These are phyloP conservation scores for Cantharis flavilabris DNA, from an alignment of 2,888 invertebrate genomes.

Conservation along the genomic window DNA sequence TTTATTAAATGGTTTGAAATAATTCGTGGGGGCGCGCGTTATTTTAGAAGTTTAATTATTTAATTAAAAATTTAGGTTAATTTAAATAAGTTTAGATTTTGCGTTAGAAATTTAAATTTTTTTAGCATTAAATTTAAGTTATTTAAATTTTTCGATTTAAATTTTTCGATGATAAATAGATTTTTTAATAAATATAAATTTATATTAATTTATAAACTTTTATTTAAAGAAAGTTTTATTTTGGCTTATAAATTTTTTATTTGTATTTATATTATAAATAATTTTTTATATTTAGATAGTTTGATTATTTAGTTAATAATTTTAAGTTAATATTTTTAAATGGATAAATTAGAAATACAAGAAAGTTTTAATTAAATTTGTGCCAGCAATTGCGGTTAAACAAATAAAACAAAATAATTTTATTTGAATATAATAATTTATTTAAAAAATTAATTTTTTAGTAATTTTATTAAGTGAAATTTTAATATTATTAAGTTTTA, in stretches of 20 bases:
- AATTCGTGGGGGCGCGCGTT: no score
- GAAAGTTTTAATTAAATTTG: slow-evolving; percentile 66
- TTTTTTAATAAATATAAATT: no score
- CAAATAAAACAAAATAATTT: slow-evolving; percentile 63
- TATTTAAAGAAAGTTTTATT: slow-evolving; percentile 58
- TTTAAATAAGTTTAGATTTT: no score
- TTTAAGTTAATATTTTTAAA: slow-evolving; percentile 65
- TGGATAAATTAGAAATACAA: slow-evolving; percentile 59
- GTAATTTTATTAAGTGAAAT: slow-evolving; percentile 63
- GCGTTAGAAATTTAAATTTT: no score
- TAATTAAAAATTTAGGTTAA: no score
- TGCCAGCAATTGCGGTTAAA: slow-evolving; percentile 75
- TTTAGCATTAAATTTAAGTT: no score
- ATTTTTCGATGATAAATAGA: no score
- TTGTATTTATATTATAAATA: slow-evolving; percentile 61
- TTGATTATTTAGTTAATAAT: slow-evolving; percentile 56
- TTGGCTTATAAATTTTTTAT: slow-evolving; percentile 57
- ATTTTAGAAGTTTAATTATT: no score
- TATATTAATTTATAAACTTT: no score
- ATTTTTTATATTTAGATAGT: slow-evolving; percentile 53
- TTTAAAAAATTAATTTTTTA: slow-evolving; percentile 47
- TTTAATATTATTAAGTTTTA: slow-evolving; percentile 52
- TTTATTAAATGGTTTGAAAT: no score
- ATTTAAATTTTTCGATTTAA: no score
- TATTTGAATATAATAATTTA: slow-evolving; percentile 52